Base-by-base conservation (phyloP, 2,797 vertebrate species). In the Macrochelys suwanniensis region DNA sequence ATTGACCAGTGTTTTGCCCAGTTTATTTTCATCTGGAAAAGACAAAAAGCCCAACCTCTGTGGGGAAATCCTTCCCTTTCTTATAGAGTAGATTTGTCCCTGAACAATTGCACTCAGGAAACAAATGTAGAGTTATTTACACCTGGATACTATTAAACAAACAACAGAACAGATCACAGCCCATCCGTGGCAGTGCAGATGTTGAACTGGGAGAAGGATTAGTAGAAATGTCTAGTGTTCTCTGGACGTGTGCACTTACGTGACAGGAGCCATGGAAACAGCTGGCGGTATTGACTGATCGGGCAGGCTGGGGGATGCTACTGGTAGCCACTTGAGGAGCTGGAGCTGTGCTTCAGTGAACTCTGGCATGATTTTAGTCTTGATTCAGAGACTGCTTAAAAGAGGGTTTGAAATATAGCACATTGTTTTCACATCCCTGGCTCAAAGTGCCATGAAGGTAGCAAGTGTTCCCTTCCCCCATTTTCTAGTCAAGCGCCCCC, bases 301-400 rank as follows among this genome's bases (percentile, higher is more conserved):
- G 6, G 5, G 26, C 25, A 15, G 3, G 45, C 1, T 2, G 1
- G 11, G 15, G 49, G 49, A 71, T 25, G 8, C 23, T 17, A 7
- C 26, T 45, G 56, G 6, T 31, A 61, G 28, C 16, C 28, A 45
- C 45, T 59, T 19, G 28, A 47, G 28, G 57, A 47, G 28, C 45
- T 31, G 45, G 61, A 25, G 21, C 51, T 71, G 11, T 50, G 42
- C 26, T 56, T 33, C 37, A 6, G 3, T 82, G 68, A 19, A 50
- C 4, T 9, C 6, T 9, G 5, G 45, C 13, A 49, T 37, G n/a
- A 57, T 54, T 19, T 54, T 71, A 5, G 5, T 65, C 56, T 47
- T 11, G 12, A 33, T 49, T 57, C 37, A 5, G 21, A 6, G 26
- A 42, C 6, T 15, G 33, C 59, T 28, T 28, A 53, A 65, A 80